Evolutionary conservation across 2,797 vertebrate genomes (phyloP), one percentile per base, ranked within the genome.

Genomic region (Xenopus petersii): DNA sequence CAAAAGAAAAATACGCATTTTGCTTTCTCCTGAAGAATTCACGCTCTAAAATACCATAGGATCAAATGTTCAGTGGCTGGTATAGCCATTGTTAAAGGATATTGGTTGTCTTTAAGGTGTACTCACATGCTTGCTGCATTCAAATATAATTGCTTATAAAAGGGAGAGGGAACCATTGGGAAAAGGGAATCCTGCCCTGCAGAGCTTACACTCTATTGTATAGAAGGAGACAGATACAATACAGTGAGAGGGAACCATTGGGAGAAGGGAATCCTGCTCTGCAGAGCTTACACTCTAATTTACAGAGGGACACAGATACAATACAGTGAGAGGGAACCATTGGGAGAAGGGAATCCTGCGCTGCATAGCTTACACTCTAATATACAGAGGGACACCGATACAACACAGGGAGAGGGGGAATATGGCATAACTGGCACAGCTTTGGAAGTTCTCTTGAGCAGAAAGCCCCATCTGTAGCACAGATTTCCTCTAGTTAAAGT

Each of bases 341-440:
- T 33, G 13, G 21, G 21, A 33, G 13, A 63, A 36, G 26, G 30
- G 12, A 63, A 64, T 47, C 36, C 33, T 46, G 36, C 1, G 0
- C 26, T 30, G 26, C 26, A 30, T 0, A 30, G 26, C 26, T 30
- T 30, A 30, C 26, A 30, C 26, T 30, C 26, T 30, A 30, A 30
- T 30, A 30, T 30, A 30, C 26, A 30, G 26, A 30, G 26, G 26
- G 26, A 30, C 26, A 30, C 26, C 2, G 26, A 30, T 30, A 30
- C 26, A 30, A 30, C 4, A 30, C 2, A 30, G 26, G 26, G 26
- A 30, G 26, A 30, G 4, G 26, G 15, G n/a, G 9, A 8, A 16
- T 56, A 16, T 16, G 54, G 69, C 61, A 81, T 71, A 74, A 68
- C 73, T 79, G 67, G 77, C 24, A 36, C 49, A 17, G 63, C 42